Evolutionary conservation across 2,888 invertebrate genomes (phyloP), one percentile per base, ranked within the genome.

Genomic region (Limnephilus marmoratus): DNA sequence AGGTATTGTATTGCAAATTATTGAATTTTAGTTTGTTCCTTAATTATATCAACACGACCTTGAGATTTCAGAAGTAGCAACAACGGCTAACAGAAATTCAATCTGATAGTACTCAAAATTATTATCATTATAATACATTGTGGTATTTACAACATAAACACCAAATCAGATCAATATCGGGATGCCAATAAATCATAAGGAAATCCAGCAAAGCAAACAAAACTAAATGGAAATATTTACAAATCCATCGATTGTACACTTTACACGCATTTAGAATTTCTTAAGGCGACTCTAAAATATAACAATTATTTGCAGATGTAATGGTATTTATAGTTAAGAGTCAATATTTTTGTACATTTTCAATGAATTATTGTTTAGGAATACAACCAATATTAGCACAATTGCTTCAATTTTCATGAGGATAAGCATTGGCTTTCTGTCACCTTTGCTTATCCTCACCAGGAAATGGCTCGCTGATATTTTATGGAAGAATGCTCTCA

Each of bases 221-320:
- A n/a, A 68, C 34, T 34, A 34, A 34, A 34, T 83, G n/a, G 37
- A 85, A 12, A 45, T 85, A 85, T 34, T 18, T 85, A 85, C 37
- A 41, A 3, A 85, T 85, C 85, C 85, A 85, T 85, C 24, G 34
- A 87, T 13, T 87, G 53, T 53, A 87, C 87, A 87, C 3, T n/a
- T 41, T 15, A 87, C 87, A 87, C 31, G 31, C 53, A 87, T 87
- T 87, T 87, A 87, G 87, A 87, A 87, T 87, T 31, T 53, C 49
- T 53, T 53, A 87, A 87, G 87, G 87, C 87, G 5, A 87, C 49
- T 87, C 87, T 87, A 87, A 87, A 87, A 24, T 87, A 31, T 82
- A 82, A 68, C 68, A 68, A 24, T 68, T 68, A 68, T 68, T 68
- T 82, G 82, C 82, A 34, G 82, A 34, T 29, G 29, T 82, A 68